phyloP scores from a whole-genome alignment of 1,140 invertebrate species.

The Habropoda laboriosa region DNA sequence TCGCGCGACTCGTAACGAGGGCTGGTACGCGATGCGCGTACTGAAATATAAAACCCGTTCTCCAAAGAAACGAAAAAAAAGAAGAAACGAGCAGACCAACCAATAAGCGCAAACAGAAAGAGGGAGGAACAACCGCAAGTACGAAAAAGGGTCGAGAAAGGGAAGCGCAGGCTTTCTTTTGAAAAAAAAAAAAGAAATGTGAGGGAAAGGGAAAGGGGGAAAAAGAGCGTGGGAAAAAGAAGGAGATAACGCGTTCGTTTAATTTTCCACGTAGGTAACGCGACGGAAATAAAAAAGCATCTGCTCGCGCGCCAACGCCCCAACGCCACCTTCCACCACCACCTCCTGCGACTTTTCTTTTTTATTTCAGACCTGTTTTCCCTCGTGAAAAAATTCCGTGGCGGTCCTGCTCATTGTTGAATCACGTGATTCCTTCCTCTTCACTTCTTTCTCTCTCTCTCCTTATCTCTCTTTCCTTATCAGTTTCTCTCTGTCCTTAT shows the following conservation, averaged over 20 bases:
- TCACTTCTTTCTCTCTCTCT: neutral
- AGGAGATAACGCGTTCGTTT: constrained; percentile 31
- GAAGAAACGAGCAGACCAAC: neutral
- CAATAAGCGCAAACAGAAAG: neutral
- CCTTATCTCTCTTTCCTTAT: neutral
- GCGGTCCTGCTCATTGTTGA: constrained; percentile 27
- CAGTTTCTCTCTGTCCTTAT: too few relatives aligned
- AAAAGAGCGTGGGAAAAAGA: neutral
- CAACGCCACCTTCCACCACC: neutral
- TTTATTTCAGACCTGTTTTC: constrained; percentile 26
- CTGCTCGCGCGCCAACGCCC: neutral
- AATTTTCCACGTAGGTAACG: constrained; percentile 32
- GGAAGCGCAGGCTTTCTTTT: too few relatives aligned
- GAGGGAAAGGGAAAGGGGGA: neutral
- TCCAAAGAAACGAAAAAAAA: neutral
- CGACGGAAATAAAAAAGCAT: constrained; percentile 21
- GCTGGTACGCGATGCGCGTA: constrained; percentile 7
- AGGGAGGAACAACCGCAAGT: neutral
- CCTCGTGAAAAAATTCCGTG: constrained; percentile 40
- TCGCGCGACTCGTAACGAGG: neutral
- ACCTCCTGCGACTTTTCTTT: constrained; percentile 19
- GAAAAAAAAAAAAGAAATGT: neutral
- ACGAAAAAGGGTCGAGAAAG: neutral
- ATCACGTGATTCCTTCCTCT: constrained; percentile 24
- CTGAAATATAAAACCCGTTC: constrained; percentile 14